Base-by-base conservation (phyloP, 2,797 vertebrate genomes). In the Jordanella pulchra region DNA sequence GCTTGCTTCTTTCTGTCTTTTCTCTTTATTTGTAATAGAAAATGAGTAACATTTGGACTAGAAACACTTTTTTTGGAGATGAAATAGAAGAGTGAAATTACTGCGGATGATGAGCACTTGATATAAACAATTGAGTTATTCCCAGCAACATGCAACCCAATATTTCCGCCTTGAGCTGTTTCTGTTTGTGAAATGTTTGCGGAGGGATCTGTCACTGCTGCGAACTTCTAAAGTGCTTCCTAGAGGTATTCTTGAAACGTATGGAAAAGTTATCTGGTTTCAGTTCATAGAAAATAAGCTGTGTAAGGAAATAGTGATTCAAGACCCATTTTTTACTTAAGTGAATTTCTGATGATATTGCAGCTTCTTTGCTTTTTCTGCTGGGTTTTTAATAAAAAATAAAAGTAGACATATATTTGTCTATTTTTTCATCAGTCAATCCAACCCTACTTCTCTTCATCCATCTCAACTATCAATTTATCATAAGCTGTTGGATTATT, bases 1-100 rank as follows among this genome's bases (percentile, higher is more conserved):
- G 69, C 77, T 82, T 75, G 73, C 58, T 77, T 2, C 21, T 39
- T n/a, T 7, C 23, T 39, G 58, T 76, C 84, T 75, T 9, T 3
- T 78, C 79, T 80, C 56, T 11, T 0, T 72, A 45, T 72, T 18
- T 39, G 25, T 50, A 47, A 85, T 53, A 69, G 86, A 89, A 75
- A 53, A 74, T 81, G 27, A 72, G 69, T 80, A 50, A 72, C 72
- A 4, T 10, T 27, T 25, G 45, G 39, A 71, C 58, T 67, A 23
- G 42, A 53, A 63, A 56, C 50, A 50, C 17, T 2, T 15, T 48
- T 44, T 17, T 47, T 42, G 54, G 58, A 32, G 27, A 23, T 67
- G 14, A 18, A 13, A 27, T 67, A 47, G 44, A 27, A 65, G 55
- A 64, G 55, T 45, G 11, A 50, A 63, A 60, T 66, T 18, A 27